phyloP scores from a whole-genome alignment of 2,888 invertebrate genomes.

The Drosophila ezoana region DNA sequence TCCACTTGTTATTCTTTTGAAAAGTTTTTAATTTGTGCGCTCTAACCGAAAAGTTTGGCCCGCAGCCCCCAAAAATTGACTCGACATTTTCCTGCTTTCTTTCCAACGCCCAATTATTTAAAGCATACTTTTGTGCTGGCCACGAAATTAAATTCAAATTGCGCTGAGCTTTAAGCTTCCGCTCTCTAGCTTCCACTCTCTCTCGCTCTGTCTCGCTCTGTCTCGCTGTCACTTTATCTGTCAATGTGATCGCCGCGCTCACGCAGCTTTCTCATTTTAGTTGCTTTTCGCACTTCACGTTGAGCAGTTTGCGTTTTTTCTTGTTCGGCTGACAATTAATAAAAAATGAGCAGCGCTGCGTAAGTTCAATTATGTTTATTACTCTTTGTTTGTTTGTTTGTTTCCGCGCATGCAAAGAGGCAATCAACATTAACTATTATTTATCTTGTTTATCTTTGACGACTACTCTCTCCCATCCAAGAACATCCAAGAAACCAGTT shows the following conservation, averaged over 20 bases:
- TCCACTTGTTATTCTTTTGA: background rate
- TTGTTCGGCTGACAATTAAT: constrained; percentile 10
- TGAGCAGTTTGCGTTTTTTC: constrained; percentile 25
- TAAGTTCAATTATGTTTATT: constrained; percentile 10
- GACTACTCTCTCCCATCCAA: background rate
- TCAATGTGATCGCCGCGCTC: constrained; percentile 22
- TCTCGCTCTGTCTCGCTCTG: background rate
- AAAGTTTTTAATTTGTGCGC: constrained; percentile 10
- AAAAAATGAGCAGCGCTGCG: constrained; percentile 16
- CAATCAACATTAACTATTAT: constrained; percentile 26
- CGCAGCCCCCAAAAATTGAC: background rate
- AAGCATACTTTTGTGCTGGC: constrained; percentile 46
- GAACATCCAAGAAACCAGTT: constrained; percentile 81
- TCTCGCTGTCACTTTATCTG: background rate
- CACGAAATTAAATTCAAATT: constrained; percentile 35
- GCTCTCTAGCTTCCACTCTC: background rate
- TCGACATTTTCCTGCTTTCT: background rate
- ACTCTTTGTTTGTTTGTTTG: background rate
- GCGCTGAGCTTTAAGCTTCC: constrained; percentile 28
- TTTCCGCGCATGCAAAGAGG: constrained; percentile 18
- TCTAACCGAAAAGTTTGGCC: constrained; percentile 13
- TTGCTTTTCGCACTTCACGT: constrained; percentile 25
- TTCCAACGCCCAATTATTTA: constrained; percentile 28
- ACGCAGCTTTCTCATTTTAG: constrained; percentile 25
- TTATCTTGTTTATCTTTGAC: background rate